Conservation (phyloP, 2,113 vertebrate genomes). For the Corydoras sp. region DNA sequence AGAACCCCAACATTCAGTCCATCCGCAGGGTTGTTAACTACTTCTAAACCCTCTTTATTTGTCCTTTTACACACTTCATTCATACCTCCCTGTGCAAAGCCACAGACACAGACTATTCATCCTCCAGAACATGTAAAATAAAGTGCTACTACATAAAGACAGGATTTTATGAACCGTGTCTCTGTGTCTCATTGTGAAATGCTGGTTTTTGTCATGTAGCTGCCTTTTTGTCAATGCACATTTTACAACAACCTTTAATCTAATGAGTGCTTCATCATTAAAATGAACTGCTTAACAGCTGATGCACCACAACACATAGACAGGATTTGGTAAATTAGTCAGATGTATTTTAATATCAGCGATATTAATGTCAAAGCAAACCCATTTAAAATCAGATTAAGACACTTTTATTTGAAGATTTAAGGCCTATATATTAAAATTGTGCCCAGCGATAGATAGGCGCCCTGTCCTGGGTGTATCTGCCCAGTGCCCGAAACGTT, state of each 20-base stretch:
- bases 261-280: too few species aligned
- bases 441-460: too few species aligned
- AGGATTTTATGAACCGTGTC: conserved; percentile 56
- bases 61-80: not conserved
- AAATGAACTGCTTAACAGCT: too few species aligned
- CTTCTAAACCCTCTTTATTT: conserved; percentile 64
- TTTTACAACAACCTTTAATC: too few species aligned
- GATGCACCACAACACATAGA: too few species aligned
- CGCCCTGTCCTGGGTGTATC: too few species aligned
- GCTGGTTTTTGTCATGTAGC: not conserved
- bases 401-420: not conserved
- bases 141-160: conserved; percentile 48
- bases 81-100: conserved; percentile 4
- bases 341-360: too few species aligned
- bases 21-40: conserved; percentile 83
- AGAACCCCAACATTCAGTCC: conserved; percentile 81
- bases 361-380: not conserved
- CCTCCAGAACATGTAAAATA: conserved; percentile 59
- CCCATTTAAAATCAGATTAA: not conserved
- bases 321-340: too few species aligned
- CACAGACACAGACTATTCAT: conserved; percentile 17
- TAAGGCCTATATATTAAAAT: conserved; percentile 1
- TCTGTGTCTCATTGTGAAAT: conserved; percentile 23
- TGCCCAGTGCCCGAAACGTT: too few species aligned
- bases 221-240: too few species aligned